phyloP scores from a whole-genome alignment of 1,140 invertebrate genomes.

The Conus betulinus region DNA sequence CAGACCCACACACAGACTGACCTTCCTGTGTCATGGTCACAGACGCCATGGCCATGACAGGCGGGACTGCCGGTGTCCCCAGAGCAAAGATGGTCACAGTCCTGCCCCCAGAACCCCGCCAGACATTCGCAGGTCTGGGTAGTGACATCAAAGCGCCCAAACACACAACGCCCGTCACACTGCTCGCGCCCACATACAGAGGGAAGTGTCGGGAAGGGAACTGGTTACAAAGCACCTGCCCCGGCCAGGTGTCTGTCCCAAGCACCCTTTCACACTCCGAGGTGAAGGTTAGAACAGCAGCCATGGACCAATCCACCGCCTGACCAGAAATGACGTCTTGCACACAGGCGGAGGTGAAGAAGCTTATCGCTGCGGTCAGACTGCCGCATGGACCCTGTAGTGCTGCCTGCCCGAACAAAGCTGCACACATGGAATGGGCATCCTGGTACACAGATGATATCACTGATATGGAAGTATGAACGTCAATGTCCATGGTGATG shows the following conservation, averaged over 20 bases:
- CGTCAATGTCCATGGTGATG: not conserved
- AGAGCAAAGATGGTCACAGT: conserved; percentile 52
- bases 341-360: conserved; percentile 14
- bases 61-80: conserved; percentile 33
- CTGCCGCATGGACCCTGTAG: not conserved
- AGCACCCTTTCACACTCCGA: conserved; percentile 39
- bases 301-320: conserved; percentile 34
- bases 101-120: conserved; percentile 48
- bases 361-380: conserved; percentile 13
- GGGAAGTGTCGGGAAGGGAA: conserved; percentile 48
- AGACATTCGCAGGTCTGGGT: conserved; percentile 46
- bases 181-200: conserved; percentile 37
- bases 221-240: conserved; percentile 40
- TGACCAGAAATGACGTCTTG: conserved; percentile 20
- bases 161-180: conserved; percentile 43
- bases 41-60: conserved; percentile 53
- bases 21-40: conserved; percentile 37
- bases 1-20: not conserved
- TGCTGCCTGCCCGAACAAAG: not conserved
- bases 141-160: conserved; percentile 17
- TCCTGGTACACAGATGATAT: not conserved
- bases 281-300: conserved; percentile 42
- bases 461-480: not conserved
- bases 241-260: conserved; percentile 22
- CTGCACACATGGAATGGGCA: not conserved